phyloP scores from a whole-genome alignment of 2,113 vertebrate genomes.

The Microtus montanus region DNA sequence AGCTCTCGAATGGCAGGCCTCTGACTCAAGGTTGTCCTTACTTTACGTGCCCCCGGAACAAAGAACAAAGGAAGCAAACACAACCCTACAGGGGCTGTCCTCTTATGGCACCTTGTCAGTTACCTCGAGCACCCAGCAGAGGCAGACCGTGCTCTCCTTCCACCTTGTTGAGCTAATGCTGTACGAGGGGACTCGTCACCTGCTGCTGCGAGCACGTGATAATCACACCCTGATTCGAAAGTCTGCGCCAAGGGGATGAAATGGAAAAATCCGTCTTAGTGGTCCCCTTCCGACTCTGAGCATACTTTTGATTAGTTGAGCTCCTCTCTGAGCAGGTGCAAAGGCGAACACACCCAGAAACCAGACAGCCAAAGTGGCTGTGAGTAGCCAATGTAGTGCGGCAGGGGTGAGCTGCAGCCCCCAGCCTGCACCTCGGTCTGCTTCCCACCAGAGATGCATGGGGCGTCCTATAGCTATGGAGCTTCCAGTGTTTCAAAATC shows the following conservation, averaged over 20 bases:
- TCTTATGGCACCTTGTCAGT: neutral
- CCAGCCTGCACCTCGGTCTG: fast-evolving
- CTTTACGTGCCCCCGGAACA: neutral
- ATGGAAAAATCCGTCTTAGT: neutral
- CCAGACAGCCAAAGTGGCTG: neutral
- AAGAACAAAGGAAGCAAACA: neutral
- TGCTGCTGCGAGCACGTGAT: neutral
- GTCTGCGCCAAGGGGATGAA: neutral
- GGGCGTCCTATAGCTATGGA: fast-evolving
- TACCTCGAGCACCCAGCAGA: neutral
- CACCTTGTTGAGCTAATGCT: fast-evolving
- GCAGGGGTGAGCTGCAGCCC: fast-evolving
- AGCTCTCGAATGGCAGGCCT: neutral
- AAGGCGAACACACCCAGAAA: neutral
- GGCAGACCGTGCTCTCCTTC: neutral
- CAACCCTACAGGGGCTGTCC: neutral
- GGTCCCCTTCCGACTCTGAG: neutral
- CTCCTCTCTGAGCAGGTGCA: neutral
- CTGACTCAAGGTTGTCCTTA: neutral
- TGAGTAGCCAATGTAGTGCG: fast-evolving
- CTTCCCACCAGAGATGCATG: fast-evolving
- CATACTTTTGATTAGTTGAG: neutral
- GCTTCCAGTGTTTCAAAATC: neutral
- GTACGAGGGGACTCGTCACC: neutral
- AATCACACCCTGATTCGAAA: neutral